Evolutionary conservation across 2,797 vertebrate species (phyloP).

Genomic region (Sebastes itinus): DNA sequence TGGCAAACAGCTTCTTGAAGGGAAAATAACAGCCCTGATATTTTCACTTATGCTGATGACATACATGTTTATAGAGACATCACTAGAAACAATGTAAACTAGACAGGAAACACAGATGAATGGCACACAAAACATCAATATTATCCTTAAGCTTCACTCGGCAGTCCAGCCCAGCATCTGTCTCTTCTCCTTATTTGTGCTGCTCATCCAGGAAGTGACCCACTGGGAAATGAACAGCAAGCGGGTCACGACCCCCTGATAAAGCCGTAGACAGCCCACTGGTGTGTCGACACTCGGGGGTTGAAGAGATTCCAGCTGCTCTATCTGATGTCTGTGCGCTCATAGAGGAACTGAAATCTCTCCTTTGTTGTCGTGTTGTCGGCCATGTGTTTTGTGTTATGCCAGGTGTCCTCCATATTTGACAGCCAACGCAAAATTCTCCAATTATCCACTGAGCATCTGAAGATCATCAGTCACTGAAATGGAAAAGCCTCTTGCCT

Average conservation of each 20-base stretch:
- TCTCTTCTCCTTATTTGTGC: constrained; percentile 38
- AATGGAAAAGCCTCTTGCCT: constrained; percentile 40
- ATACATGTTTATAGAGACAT: neutral
- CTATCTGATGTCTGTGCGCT: constrained; percentile 15
- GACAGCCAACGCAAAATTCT: constrained; percentile 41
- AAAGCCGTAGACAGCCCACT: constrained; percentile 7
- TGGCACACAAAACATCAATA: constrained; percentile 2
- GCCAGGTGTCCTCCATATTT: constrained; percentile 55
- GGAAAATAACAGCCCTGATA: neutral
- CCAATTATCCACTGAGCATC: constrained; percentile 16
- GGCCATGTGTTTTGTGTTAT: constrained; percentile 46
- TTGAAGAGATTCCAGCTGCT: constrained; percentile 55
- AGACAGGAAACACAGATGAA: neutral
- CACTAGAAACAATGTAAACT: neutral
- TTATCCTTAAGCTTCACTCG: neutral
- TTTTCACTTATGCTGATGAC: constrained; percentile 6
- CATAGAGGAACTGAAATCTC: neutral
- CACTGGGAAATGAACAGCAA: constrained; percentile 52
- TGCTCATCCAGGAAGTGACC: constrained; percentile 55
- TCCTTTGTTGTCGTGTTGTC: constrained; percentile 46
- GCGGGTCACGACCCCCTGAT: constrained; percentile 32
- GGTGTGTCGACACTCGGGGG: constrained; percentile 34
- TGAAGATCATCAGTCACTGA: constrained; percentile 37
- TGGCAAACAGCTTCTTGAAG: neutral
- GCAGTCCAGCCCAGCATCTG: constrained; percentile 24